phyloP scores from a whole-genome alignment of 2,797 vertebrate genomes.

The Botia almorhae region DNA sequence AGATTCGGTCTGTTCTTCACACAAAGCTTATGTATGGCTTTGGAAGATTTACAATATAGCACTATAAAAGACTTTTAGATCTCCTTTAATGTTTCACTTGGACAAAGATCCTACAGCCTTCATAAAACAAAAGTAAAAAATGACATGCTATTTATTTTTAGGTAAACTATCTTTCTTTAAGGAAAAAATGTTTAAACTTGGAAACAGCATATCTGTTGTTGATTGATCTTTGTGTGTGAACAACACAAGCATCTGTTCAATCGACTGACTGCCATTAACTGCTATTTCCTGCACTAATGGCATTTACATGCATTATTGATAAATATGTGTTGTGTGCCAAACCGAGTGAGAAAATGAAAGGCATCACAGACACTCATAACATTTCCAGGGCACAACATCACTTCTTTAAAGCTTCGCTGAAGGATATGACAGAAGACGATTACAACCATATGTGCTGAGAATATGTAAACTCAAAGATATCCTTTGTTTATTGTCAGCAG shows the following conservation, averaged over 20 bases:
- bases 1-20: too few relatives aligned
- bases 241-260: slow-evolving; percentile 36
- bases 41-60: too few relatives aligned
- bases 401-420: not conserved
- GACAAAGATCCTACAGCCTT: too few relatives aligned
- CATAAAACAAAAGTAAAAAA: not conserved
- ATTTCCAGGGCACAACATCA: slow-evolving; percentile 20
- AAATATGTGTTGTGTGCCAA: slow-evolving; percentile 32
- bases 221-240: slow-evolving; percentile 19
- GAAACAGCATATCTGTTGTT: slow-evolving; percentile 23
- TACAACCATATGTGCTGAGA: not conserved
- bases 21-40: too few relatives aligned
- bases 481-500: not conserved
- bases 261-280: slow-evolving; percentile 26
- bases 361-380: slow-evolving; percentile 35
- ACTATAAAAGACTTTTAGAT: too few relatives aligned
- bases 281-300: slow-evolving; percentile 32
- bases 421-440: slow-evolving; percentile 20
- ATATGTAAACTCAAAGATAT: too few relatives aligned
- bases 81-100: too few relatives aligned
- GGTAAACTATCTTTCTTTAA: not conserved
- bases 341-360: slow-evolving; percentile 44
- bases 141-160: not conserved
- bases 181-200: not conserved
- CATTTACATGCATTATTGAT: slow-evolving; percentile 46